Conservation (phyloP, 1,140 invertebrate species). For the Eriocheir sinensis region DNA sequence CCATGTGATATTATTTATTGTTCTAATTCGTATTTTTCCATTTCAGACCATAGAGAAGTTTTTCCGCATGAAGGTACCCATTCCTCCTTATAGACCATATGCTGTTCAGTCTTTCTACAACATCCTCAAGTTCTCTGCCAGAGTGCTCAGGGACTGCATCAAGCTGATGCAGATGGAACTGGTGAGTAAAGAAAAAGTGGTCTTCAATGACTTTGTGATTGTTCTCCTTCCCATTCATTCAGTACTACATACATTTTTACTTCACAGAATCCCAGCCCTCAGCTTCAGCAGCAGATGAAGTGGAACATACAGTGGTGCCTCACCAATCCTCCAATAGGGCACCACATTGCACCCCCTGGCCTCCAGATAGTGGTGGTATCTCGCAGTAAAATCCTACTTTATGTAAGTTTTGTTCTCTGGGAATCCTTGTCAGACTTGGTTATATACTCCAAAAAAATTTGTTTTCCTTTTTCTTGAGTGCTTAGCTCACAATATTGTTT, state of each 20-base stretch:
- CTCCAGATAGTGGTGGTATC: constrained; percentile 91
- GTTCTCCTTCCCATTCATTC: not conserved
- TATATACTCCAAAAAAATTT: not conserved
- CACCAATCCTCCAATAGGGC: constrained; percentile 92
- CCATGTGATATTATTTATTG: not conserved
- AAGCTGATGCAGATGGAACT: constrained; percentile 93
- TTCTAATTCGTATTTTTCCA: not conserved
- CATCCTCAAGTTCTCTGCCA: constrained; percentile 90
- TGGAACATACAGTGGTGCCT: constrained; percentile 96
- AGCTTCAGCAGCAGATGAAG: constrained; percentile 87
- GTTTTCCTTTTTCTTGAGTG: not conserved
- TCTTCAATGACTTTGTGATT: not conserved
- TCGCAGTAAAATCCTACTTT: constrained; percentile 94
- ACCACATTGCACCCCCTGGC: constrained; percentile 91
- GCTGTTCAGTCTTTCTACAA: constrained; percentile 91
- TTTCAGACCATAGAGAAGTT: constrained; percentile 93
- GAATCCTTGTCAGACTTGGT: not conserved
- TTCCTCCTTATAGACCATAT: constrained; percentile 94
- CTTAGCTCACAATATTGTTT: constrained; percentile 33
- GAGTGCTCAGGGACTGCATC: constrained; percentile 95
- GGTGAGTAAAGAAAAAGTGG: constrained; percentile 80
- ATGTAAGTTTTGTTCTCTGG: constrained; percentile 85
- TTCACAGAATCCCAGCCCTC: constrained; percentile 85
- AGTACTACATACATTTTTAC: not conserved
- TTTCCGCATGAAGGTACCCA: constrained; percentile 93